These are phyloP conservation scores for Suncus etruscus DNA, from an alignment of 2,113 vertebrate genomes.

Conservation along the genomic window DNA sequence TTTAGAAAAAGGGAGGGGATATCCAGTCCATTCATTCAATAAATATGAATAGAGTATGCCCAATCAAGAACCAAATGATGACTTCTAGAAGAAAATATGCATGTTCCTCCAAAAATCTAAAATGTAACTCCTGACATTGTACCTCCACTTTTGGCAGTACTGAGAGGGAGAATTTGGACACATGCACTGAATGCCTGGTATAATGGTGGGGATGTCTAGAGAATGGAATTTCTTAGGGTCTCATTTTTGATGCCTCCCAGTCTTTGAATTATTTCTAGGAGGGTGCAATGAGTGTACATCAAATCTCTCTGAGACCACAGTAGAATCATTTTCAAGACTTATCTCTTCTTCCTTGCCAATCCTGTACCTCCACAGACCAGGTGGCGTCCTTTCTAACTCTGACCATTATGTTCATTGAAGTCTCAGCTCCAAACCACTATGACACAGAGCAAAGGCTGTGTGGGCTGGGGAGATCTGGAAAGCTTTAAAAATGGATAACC, in stretches of 20 bases:
- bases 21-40: background rate
- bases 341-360: background rate
- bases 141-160: too few relatives aligned
- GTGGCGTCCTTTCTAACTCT: background rate
- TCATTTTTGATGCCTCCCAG: background rate
- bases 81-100: background rate
- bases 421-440: background rate
- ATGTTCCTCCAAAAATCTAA: background rate
- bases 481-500: slow-evolving; percentile 14
- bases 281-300: background rate
- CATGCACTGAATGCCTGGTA: background rate
- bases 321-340: background rate
- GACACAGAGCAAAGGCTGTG: slow-evolving; percentile 27
- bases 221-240: background rate
- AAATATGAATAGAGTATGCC: background rate
- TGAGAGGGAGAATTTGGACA: too few relatives aligned
- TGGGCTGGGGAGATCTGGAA: too few relatives aligned
- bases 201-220: background rate
- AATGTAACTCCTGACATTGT: background rate
- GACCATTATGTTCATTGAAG: background rate
- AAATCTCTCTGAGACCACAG: background rate
- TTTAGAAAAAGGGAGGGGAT: too few relatives aligned
- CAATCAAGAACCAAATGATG: background rate
- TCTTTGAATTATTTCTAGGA: background rate
- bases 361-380: background rate